Percentiles rank a stretch among this genome's conserved stretches.
Conservation (phyloP, 2,113 vertebrate species). For the Kobus ellipsiprymnus region DNA sequence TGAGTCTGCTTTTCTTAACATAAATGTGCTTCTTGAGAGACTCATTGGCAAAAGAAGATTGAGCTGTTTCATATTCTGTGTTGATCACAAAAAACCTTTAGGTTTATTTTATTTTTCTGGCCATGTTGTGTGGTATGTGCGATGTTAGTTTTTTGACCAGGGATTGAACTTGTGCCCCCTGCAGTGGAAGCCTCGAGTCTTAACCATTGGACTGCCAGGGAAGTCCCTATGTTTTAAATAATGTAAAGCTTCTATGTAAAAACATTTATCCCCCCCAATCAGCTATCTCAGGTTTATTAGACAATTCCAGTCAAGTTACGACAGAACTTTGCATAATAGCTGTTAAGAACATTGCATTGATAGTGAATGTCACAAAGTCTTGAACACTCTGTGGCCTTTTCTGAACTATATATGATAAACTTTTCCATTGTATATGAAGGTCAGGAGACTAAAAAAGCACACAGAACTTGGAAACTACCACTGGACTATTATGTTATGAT, state of each 20-base stretch:
- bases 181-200: not conserved
- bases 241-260: not conserved
- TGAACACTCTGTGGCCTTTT: not conserved
- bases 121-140: not conserved
- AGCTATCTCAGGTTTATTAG: not conserved
- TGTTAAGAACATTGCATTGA: not conserved
- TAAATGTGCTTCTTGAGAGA: not conserved
- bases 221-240: not conserved
- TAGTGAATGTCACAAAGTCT: not conserved
- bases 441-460: conserved; percentile 38
- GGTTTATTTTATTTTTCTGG: not conserved
- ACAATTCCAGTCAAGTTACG: fast-evolving
- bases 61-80: not conserved
- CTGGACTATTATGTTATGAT: not conserved
- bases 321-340: not conserved
- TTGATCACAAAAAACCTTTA: not conserved
- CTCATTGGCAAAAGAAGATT: not conserved
- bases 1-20: not conserved
- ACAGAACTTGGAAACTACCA: conserved; percentile 31
- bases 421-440: conserved; percentile 62
- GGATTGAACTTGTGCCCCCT: not conserved
- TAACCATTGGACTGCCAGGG: not conserved
- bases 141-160: not conserved
- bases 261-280: not conserved
- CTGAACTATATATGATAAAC: not conserved